Conservation (phyloP, 1,140 invertebrate species). For the Drosophila novamexicana region DNA sequence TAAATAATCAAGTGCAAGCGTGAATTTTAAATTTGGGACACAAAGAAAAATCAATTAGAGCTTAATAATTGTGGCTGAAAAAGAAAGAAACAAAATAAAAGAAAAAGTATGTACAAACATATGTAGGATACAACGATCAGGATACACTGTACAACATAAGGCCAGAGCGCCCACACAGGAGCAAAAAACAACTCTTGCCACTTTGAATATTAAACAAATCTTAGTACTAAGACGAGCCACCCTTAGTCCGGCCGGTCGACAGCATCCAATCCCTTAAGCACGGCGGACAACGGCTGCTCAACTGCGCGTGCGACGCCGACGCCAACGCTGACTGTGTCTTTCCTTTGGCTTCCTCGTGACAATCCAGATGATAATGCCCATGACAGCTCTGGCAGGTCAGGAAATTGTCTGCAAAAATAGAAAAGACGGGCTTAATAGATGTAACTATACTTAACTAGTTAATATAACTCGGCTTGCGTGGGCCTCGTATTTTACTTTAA, state of each 20-base stretch:
- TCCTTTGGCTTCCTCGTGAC: slow-evolving; percentile 42
- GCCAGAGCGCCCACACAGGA: background rate
- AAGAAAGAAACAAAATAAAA: slow-evolving; percentile 6
- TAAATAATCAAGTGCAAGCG: background rate
- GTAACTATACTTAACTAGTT: no score
- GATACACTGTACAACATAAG: slow-evolving; percentile 19
- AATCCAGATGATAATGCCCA: slow-evolving; percentile 47
- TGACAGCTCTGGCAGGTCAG: slow-evolving; percentile 38
- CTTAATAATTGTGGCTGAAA: background rate
- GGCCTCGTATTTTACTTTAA: no score
- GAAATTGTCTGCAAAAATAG: slow-evolving; percentile 25
- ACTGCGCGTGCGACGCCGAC: slow-evolving; percentile 12
- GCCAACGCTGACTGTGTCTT: slow-evolving; percentile 6
- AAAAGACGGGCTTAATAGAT: no score
- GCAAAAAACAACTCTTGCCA: slow-evolving; percentile 10
- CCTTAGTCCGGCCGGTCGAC: slow-evolving; percentile 6
- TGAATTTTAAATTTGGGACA: background rate
- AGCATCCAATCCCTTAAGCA: slow-evolving; percentile 28
- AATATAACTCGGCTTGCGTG: no score
- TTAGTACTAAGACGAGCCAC: slow-evolving; percentile 35
- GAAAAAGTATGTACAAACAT: slow-evolving; percentile 30
- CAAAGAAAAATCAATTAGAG: slow-evolving; percentile 1
- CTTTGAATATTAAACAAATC: slow-evolving; percentile 23
- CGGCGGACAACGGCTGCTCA: slow-evolving; percentile 38
- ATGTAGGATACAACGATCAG: slow-evolving; percentile 26